Conservation (phyloP, 2,888 invertebrate genomes). For the Chymomyza fuscimana region DNA sequence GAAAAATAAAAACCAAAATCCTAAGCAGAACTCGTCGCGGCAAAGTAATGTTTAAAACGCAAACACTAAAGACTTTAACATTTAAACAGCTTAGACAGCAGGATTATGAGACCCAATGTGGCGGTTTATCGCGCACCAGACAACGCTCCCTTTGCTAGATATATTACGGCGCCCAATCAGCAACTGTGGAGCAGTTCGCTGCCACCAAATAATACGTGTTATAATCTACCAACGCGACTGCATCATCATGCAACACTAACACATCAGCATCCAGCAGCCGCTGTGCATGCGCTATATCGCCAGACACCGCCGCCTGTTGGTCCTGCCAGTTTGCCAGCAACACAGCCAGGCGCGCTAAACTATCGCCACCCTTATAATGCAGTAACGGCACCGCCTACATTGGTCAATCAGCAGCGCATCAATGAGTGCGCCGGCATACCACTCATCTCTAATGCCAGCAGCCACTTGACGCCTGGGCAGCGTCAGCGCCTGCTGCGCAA, state of each 20-base stretch:
- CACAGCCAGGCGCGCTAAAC: conserved; percentile 16
- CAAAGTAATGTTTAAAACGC: conserved; percentile 61
- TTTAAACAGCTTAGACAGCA: conserved; percentile 21
- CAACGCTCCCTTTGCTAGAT: conserved; percentile 35
- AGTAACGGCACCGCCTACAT: conserved; percentile 36
- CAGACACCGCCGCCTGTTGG: conserved; percentile 22
- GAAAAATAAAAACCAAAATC: neutral
- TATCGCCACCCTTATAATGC: conserved; percentile 18
- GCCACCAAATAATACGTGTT: conserved; percentile 24
- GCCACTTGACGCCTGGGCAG: conserved; percentile 75
- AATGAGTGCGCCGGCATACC: conserved; percentile 91
- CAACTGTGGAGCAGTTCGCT: neutral
- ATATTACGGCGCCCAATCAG: conserved; percentile 3
- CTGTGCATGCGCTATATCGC: conserved; percentile 33
- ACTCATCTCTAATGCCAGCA: conserved; percentile 88
- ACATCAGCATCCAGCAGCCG: conserved; percentile 50
- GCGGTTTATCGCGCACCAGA: conserved; percentile 69
- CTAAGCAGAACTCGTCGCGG: neutral
- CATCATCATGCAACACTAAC: conserved; percentile 22
- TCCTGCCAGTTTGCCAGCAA: conserved; percentile 6
- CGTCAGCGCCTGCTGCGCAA: conserved; percentile 79
- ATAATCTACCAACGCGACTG: conserved; percentile 9
- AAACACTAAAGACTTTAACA: neutral
- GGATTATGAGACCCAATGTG: conserved; percentile 77
- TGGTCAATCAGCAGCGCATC: conserved; percentile 75